Conservation (phyloP, 2,113 vertebrate species). For the Oxyruncus cristatus region DNA sequence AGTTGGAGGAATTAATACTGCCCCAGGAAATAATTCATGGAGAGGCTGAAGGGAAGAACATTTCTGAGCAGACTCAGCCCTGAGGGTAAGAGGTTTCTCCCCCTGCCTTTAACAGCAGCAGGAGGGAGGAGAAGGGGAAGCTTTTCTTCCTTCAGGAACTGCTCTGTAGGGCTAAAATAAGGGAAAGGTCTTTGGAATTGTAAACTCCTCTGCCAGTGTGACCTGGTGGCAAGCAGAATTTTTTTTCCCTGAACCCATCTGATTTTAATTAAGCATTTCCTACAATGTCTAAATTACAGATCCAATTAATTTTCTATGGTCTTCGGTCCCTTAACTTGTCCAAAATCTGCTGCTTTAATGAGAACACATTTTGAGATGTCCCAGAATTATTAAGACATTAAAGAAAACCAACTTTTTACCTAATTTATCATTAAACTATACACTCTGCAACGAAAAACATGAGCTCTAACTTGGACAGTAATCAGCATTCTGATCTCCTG, state of each 20-base stretch:
- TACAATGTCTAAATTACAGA: background rate
- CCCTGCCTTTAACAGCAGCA: background rate
- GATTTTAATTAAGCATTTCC: background rate
- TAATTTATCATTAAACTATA: background rate
- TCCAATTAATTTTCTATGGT: background rate
- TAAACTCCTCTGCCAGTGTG: background rate
- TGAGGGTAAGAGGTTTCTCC: background rate
- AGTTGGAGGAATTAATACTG: background rate
- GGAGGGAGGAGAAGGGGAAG: background rate
- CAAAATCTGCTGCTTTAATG: background rate
- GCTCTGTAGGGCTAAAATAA: background rate
- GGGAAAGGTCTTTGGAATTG: background rate
- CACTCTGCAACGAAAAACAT: background rate
- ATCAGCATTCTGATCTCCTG: background rate
- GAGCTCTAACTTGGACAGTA: background rate
- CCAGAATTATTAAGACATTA: background rate
- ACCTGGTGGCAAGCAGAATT: background rate
- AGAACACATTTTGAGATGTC: background rate
- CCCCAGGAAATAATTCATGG: background rate
- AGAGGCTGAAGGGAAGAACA: background rate
- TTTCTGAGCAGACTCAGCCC: background rate
- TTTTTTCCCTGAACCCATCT: background rate
- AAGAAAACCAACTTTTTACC: background rate
- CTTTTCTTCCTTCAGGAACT: background rate
- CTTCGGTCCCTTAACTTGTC: background rate